These are phyloP conservation scores for Zapornia atra DNA, from an alignment of 2,113 vertebrate genomes.

Conservation along the genomic window DNA sequence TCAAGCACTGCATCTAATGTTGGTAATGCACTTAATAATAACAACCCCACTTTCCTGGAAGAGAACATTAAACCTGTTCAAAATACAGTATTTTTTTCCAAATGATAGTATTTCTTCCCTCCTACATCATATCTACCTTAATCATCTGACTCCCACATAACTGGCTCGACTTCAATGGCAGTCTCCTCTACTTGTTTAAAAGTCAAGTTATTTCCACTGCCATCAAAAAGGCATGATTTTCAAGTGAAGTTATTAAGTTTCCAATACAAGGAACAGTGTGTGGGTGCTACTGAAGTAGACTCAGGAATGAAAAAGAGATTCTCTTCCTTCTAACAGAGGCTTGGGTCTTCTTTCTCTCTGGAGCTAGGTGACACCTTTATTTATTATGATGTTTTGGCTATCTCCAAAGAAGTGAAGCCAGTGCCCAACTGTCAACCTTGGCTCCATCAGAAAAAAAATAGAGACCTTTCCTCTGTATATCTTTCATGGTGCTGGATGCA, in stretches of 20 bases:
- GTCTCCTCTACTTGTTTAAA: conserved; percentile 68
- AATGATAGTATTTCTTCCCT: conserved; percentile 70
- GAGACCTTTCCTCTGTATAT: neutral
- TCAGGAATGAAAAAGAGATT: conserved; percentile 29
- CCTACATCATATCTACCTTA: conserved; percentile 66
- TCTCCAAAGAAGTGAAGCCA: neutral
- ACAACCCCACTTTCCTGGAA: conserved; percentile 28
- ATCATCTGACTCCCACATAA: conserved; percentile 63
- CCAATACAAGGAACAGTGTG: conserved; percentile 47
- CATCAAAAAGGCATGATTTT: conserved; percentile 64
- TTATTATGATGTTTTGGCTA: neutral
- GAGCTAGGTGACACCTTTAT: neutral
- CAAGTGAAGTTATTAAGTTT: conserved; percentile 66
- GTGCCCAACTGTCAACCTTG: neutral
- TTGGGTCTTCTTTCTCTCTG: neutral
- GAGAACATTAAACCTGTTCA: conserved; percentile 56
- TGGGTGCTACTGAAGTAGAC: conserved; percentile 37
- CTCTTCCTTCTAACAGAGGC: neutral
- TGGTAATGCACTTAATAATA: conserved; percentile 57
- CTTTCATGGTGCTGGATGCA: neutral
- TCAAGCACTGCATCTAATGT: conserved; percentile 48
- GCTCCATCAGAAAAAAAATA: neutral
- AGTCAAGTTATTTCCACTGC: conserved; percentile 65
- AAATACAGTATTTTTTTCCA: conserved; percentile 61
- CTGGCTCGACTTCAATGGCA: conserved; percentile 65